Evolutionary conservation across 2,797 vertebrate genomes (phyloP), one percentile per base, ranked within the genome.

Genomic region (Crypturellus tataupa): DNA sequence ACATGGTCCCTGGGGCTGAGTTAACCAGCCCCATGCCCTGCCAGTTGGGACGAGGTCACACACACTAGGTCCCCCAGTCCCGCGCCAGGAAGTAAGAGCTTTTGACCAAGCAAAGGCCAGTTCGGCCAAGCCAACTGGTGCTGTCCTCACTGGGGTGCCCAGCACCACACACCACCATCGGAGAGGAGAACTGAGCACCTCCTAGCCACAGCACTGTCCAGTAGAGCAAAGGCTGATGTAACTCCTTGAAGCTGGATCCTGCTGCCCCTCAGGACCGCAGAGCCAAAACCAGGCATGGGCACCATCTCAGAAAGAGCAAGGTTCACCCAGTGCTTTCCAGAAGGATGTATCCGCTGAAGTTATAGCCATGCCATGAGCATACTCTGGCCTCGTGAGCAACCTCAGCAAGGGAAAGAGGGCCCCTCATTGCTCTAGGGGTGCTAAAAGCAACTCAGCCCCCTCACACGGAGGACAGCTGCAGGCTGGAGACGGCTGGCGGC

Each of bases 141-240:
- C 58, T 42, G 42, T n/a, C 18, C 14, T 31, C 12, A 16, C 8
- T 1, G 1, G n/a, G 59, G 35, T 29, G 64, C 31, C 24, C 11
- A 17, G 16, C 46, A 20, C 51, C 21, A 6, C 21, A 49, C 9
- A 23, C 47, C 21, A 49, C 47, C 47, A 12, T 49, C 21, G 24
- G 27, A 55, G 15, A 29, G 27, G 27, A 31, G 53, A 29, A 29
- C 27, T 55, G 53, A 55, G 27, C 53, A 17, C 56, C 33, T 63
- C 31, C 4, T 2, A 13, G 49, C 16, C 14, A 16, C 39, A n/a
- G 24, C 1, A 6, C 31, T 35, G 37, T 2, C 0, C 24, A 4
- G 37, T 46, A 42, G n/a, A 17, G 44, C 72, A 25, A 10, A 10
- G 20, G 55, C 40, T 72, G n/a, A 47, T 24, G 7, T 25, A 23